These are phyloP conservation scores for Melitaea athalia DNA, from an alignment of 2,888 invertebrate species.

Conservation along the genomic window DNA sequence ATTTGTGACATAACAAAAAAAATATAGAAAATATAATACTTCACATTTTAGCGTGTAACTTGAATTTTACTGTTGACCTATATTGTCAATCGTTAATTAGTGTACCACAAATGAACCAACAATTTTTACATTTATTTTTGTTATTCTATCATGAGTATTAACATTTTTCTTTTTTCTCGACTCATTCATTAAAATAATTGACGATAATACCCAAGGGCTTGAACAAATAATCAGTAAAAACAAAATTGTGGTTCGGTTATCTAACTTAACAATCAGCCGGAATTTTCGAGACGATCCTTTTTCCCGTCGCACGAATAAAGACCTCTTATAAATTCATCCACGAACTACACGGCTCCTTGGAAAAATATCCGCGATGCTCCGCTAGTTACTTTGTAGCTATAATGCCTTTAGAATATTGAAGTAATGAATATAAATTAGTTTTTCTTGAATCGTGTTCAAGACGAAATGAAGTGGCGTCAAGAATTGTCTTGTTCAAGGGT, in stretches of 20 bases:
- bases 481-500: conserved; percentile 13
- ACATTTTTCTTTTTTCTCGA: neutral
- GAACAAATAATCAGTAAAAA: conserved; percentile 2
- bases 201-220: neutral
- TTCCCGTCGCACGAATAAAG: conserved; percentile 11
- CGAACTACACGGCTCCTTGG: conserved; percentile 1
- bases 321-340: conserved; percentile 9
- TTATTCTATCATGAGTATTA: neutral
- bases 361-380: conserved; percentile 16
- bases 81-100: neutral
- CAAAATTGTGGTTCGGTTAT: conserved; percentile 7
- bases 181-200: neutral
- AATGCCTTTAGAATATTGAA: conserved; percentile 23
- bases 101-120: neutral
- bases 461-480: conserved; percentile 11
- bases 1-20: neutral
- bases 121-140: no score
- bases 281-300: neutral
- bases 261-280: conserved; percentile 7
- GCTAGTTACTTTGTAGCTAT: conserved; percentile 15
- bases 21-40: neutral
- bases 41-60: neutral
- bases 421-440: conserved; percentile 31
- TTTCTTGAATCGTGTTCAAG: conserved; percentile 18
- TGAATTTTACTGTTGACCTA: neutral